A percentile compares a stretch with the other conserved stretches of the same genome.
Conservation (phyloP, 1,140 invertebrate species). For the Microplitis mediator region DNA sequence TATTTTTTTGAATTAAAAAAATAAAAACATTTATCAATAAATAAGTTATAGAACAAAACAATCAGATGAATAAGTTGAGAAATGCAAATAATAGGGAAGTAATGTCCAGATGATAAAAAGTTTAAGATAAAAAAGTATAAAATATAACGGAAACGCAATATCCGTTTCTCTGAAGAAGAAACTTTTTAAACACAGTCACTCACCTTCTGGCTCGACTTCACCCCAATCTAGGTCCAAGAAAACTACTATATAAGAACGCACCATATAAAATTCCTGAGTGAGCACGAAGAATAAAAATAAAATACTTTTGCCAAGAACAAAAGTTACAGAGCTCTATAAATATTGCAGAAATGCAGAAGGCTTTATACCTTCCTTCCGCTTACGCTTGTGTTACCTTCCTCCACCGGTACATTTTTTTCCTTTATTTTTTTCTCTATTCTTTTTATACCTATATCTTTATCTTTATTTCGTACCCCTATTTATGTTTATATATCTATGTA, state of each 20-base stretch:
- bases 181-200: constrained; percentile 34
- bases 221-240: constrained; percentile 7
- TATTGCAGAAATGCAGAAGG: constrained; percentile 39
- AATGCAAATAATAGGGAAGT: not conserved
- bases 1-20: too few species aligned
- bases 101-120: constrained; percentile 24
- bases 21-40: too few species aligned
- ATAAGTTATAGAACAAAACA: too few species aligned
- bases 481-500: not conserved
- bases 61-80: constrained; percentile 3
- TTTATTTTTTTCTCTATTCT: constrained; percentile 4
- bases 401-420: not conserved
- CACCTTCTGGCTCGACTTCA: constrained; percentile 24
- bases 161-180: constrained; percentile 14
- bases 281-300: constrained; percentile 21
- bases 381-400: not conserved
- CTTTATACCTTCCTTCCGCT: constrained; percentile 17
- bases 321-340: constrained; percentile 41
- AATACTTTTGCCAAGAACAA: constrained; percentile 31
- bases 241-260: constrained; percentile 14
- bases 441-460: not conserved
- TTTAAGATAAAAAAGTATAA: constrained; percentile 14
- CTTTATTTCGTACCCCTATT: not conserved
- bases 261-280: constrained; percentile 32
- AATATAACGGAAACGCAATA: constrained; percentile 24